phyloP scores from a whole-genome alignment of 2,797 vertebrate species.

The Pipistrellus nathusii region DNA sequence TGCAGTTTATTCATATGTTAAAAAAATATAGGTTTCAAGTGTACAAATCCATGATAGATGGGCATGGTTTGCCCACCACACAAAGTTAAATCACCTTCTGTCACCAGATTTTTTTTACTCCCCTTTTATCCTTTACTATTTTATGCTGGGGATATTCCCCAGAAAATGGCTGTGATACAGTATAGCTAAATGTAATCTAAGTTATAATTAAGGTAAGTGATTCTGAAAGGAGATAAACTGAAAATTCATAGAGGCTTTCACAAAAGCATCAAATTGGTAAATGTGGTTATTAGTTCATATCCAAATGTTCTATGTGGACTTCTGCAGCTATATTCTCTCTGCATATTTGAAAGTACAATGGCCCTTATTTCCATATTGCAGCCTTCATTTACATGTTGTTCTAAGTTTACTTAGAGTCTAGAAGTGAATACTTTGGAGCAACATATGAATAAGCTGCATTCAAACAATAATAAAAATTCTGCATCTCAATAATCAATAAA shows the following conservation, averaged over 20 bases:
- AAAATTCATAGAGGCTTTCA: constrained; percentile 58
- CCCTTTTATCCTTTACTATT: background rate
- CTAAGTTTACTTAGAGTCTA: background rate
- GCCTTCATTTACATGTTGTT: background rate
- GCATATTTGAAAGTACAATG: background rate
- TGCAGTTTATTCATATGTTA: background rate
- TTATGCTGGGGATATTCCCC: background rate
- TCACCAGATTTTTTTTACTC: background rate
- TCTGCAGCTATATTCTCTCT: background rate
- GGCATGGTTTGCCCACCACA: background rate
- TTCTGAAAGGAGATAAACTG: constrained; percentile 60
- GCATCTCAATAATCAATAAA: background rate
- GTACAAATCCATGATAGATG: background rate
- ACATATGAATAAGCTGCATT: background rate
- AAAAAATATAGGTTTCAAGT: background rate
- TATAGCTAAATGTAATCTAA: constrained; percentile 2
- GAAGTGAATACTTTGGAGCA: background rate
- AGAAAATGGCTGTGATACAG: constrained; percentile 8
- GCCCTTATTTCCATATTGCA: background rate
- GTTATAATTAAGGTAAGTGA: constrained; percentile 49
- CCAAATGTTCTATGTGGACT: constrained; percentile 4
- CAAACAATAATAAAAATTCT: background rate
- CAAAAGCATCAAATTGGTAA: constrained; percentile 32
- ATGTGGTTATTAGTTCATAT: constrained; percentile 53
- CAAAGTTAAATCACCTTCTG: background rate